Evolutionary conservation across 2,113 vertebrate genomes (phyloP).

Genomic region (Numenius arquata): DNA sequence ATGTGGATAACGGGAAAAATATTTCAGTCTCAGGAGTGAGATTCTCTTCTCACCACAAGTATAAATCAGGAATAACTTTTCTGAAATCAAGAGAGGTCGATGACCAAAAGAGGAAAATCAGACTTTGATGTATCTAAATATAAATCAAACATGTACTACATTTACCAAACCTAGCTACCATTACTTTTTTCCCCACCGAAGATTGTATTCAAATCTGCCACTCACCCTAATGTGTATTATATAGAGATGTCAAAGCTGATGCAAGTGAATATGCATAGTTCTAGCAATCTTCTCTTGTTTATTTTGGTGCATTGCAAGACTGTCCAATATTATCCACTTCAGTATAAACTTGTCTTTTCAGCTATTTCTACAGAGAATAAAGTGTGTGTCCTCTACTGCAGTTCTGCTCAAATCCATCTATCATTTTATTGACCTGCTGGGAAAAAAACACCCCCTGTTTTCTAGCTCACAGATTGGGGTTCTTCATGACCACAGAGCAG

Average conservation of each 20-base stretch:
- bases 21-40: neutral
- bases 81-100: neutral
- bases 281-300: constrained; percentile 61
- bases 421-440: constrained; percentile 66
- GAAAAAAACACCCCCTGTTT: constrained; percentile 53
- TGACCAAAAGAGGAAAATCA: neutral
- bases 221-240: neutral
- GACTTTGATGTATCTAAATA: neutral
- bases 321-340: constrained; percentile 51
- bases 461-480: neutral
- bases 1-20: neutral
- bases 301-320: constrained; percentile 50
- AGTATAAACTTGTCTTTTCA: constrained; percentile 67
- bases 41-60: neutral
- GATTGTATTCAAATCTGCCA: neutral
- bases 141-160: neutral
- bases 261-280: neutral
- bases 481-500: constrained; percentile 26
- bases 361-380: constrained; percentile 52
- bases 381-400: constrained; percentile 38
- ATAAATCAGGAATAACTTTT: neutral
- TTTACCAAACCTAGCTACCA: neutral
- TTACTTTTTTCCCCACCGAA: neutral
- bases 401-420: constrained; percentile 56
- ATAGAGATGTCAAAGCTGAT: neutral